Evolutionary conservation across 2,888 invertebrate species (phyloP).

Genomic region (Drosophila parthenogenetica): DNA sequence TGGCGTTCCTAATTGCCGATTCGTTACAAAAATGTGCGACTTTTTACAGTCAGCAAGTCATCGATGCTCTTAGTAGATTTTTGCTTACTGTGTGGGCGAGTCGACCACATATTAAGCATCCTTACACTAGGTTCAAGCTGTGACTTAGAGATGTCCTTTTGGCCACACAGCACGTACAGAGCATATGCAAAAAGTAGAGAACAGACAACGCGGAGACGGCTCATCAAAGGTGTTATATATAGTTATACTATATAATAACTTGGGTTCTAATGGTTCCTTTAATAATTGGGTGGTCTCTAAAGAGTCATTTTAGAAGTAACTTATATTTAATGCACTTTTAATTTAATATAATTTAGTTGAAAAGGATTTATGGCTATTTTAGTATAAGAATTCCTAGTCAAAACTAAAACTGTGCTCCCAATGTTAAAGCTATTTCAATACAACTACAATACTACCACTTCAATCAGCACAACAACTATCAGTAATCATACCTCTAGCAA

Average conservation of each 20-base stretch:
- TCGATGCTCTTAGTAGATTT: conserved; percentile 5
- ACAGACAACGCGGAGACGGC: neutral
- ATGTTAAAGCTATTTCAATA: no score
- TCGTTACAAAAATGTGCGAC: conserved; percentile 77
- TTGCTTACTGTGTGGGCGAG: conserved; percentile 45
- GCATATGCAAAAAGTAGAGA: conserved; percentile 11
- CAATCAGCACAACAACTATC: no score
- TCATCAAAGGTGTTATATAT: neutral
- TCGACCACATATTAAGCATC: conserved; percentile 37
- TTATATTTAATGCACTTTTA: no score
- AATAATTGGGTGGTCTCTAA: neutral
- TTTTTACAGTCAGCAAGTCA: conserved; percentile 45
- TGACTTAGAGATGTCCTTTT: conserved; percentile 1
- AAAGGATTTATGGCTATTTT: no score
- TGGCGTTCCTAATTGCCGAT: conserved; percentile 72
- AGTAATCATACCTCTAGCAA: no score
- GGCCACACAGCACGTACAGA: conserved; percentile 10
- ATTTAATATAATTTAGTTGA: no score
- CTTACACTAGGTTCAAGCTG: conserved; percentile 22
- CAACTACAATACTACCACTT: no score
- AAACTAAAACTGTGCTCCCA: no score
- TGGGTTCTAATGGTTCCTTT: no score
- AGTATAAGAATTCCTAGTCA: no score
- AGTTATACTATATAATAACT: neutral
- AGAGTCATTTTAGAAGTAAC: no score